A percentile compares a stretch with the other conserved stretches of the same genome.
These are phyloP conservation scores for Heliothis virescens DNA, from an alignment of 1,140 invertebrate genomes.

Conservation along the genomic window DNA sequence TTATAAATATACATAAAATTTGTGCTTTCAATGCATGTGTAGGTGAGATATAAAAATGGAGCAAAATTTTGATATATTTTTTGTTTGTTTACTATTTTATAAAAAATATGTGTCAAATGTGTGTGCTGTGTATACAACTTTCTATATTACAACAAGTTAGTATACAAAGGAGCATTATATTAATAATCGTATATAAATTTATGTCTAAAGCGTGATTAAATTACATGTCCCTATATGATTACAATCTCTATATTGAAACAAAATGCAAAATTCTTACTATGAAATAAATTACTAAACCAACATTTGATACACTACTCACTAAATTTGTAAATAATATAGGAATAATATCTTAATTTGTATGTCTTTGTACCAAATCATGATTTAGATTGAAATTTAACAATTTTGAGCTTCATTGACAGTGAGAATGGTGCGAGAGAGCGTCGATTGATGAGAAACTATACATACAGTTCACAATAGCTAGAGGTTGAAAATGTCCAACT, in stretches of 20 bases:
- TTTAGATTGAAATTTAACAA: conserved; percentile 65
- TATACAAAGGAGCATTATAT: conserved; percentile 38
- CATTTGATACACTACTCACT: conserved; percentile 65
- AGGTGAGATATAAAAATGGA: conserved; percentile 34
- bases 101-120: conserved; percentile 36
- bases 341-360: conserved; percentile 82
- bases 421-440: conserved; percentile 54
- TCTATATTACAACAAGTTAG: conserved; percentile 36
- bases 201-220: conserved; percentile 71
- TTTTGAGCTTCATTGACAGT: conserved; percentile 64
- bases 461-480: conserved; percentile 54
- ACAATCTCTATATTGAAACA: conserved; percentile 67
- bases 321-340: conserved; percentile 77
- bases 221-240: conserved; percentile 70
- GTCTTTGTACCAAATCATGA: conserved; percentile 82
- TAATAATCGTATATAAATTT: conserved; percentile 60
- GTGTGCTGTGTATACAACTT: conserved; percentile 30
- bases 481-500: conserved; percentile 70
- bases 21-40: conserved; percentile 36
- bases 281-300: conserved; percentile 80
- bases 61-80: conserved; percentile 43
- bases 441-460: conserved; percentile 39
- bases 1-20: conserved; percentile 54
- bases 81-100: conserved; percentile 22
- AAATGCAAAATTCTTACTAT: conserved; percentile 79